Evolutionary conservation across 2,888 invertebrate genomes (phyloP).

Genomic region (Ephialtes manifestator): DNA sequence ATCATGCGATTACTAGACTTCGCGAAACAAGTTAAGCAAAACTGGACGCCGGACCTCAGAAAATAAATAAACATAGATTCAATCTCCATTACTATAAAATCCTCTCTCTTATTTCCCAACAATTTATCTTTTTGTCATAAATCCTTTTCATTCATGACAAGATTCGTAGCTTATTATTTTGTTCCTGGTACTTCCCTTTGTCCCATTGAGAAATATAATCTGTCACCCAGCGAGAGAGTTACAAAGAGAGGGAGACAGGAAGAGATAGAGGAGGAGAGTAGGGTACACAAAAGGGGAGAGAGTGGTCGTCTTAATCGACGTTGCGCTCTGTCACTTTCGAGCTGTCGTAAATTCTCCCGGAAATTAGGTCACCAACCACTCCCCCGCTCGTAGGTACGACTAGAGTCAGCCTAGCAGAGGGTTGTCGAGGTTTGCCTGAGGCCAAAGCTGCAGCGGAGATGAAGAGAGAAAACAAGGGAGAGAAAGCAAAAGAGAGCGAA

Average conservation of each 20-base stretch:
- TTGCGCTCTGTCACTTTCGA: slow-evolving; percentile 58
- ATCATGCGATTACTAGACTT: too few relatives aligned
- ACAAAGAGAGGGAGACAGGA: neutral
- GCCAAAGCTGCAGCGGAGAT: slow-evolving; percentile 12
- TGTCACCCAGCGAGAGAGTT: slow-evolving; percentile 30
- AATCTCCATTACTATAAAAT: too few relatives aligned
- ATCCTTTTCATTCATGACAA: neutral
- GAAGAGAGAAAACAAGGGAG: neutral
- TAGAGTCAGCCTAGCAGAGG: slow-evolving; percentile 25
- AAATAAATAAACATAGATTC: too few relatives aligned
- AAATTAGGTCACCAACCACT: slow-evolving; percentile 65
- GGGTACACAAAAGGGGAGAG: slow-evolving; percentile 27
- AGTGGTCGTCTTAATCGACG: slow-evolving; percentile 57
- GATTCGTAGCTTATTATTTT: slow-evolving; percentile 29
- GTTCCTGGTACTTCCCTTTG: neutral
- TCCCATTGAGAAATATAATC: slow-evolving; percentile 40
- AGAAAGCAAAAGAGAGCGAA: slow-evolving; percentile 3
- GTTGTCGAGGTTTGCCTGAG: slow-evolving; percentile 30
- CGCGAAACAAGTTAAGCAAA: too few relatives aligned
- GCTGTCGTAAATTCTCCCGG: slow-evolving; percentile 58
- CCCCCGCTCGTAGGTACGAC: slow-evolving; percentile 6
- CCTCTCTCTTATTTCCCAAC: neutral
- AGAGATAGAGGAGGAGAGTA: neutral
- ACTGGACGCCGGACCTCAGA: too few relatives aligned
- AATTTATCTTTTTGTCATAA: neutral